A percentile compares a stretch with the other conserved stretches of the same genome.
phyloP scores from a whole-genome alignment of 2,797 vertebrate genomes.

The Amblyopsis hoosieri region DNA sequence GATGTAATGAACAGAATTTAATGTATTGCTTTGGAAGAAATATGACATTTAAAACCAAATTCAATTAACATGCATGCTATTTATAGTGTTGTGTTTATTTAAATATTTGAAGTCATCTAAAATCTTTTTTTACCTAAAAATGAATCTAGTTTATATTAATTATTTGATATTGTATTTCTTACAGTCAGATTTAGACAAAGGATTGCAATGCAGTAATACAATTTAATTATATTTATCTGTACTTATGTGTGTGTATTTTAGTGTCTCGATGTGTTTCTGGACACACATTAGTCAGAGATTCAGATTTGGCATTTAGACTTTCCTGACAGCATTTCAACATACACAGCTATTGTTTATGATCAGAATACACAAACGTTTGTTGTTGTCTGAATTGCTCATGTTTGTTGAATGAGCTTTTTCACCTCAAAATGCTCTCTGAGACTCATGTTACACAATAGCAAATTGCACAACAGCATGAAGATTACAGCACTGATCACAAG shows the following conservation, averaged over 20 bases:
- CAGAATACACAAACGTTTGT: slow-evolving; percentile 17
- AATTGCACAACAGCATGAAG: slow-evolving; percentile 53
- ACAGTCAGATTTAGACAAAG: slow-evolving; percentile 1
- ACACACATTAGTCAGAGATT: slow-evolving; percentile 47
- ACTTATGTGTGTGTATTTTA: background rate
- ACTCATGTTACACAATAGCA: slow-evolving; percentile 18
- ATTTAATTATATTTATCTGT: no score
- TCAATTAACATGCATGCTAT: background rate
- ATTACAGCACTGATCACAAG: slow-evolving; percentile 43
- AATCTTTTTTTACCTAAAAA: no score
- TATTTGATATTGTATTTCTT: slow-evolving; percentile 4
- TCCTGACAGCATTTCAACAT: slow-evolving; percentile 61
- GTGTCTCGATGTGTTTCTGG: background rate
- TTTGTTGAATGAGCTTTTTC: slow-evolving; percentile 30
- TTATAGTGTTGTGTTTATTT: no score
- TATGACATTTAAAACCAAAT: slow-evolving; percentile 33
- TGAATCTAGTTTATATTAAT: slow-evolving; percentile 3
- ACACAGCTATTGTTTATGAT: slow-evolving; percentile 32
- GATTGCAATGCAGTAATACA: no score
- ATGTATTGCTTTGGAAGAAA: slow-evolving; percentile 30
- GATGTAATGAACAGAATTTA: slow-evolving; percentile 21
- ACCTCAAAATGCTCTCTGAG: slow-evolving; percentile 19
- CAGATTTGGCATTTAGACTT: slow-evolving; percentile 62
- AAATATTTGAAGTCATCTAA: no score
- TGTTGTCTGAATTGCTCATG: slow-evolving; percentile 34